These are phyloP conservation scores for Aegithalos caudatus DNA, from an alignment of 2,113 vertebrate genomes.

Conservation along the genomic window DNA sequence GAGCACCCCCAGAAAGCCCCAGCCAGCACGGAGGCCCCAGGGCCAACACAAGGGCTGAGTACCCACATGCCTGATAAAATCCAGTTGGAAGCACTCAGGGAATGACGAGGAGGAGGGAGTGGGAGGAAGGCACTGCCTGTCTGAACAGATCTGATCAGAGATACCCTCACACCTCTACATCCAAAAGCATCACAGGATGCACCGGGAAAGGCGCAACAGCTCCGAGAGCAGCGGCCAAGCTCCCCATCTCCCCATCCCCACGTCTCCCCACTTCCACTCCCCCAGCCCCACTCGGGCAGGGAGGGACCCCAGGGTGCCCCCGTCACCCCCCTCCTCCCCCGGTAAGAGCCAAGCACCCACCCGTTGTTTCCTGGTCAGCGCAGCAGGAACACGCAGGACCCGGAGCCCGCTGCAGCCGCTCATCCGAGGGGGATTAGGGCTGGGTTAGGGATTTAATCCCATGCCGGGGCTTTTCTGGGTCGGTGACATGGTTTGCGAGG, in stretches of 20 bases:
- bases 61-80: accelerated
- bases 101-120: neutral
- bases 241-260: neutral
- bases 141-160: neutral
- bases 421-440: neutral
- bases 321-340: neutral
- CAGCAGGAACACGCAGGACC: accelerated
- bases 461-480: slow-evolving; percentile 27
- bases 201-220: neutral
- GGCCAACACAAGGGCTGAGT: accelerated
- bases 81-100: neutral
- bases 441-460: slow-evolving; percentile 24
- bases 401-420: neutral
- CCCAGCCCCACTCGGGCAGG: neutral
- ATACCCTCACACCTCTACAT: neutral
- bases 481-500: neutral
- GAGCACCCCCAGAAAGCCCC: neutral
- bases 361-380: accelerated
- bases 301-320: neutral
- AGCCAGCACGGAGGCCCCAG: accelerated
- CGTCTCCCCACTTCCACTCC: neutral
- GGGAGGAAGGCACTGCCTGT: neutral
- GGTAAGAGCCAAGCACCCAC: neutral
- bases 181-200: neutral
- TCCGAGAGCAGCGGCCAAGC: accelerated